Evolutionary conservation across 1,140 invertebrate species (phyloP).

Genomic region (Holcopasites calliopsidis): DNA sequence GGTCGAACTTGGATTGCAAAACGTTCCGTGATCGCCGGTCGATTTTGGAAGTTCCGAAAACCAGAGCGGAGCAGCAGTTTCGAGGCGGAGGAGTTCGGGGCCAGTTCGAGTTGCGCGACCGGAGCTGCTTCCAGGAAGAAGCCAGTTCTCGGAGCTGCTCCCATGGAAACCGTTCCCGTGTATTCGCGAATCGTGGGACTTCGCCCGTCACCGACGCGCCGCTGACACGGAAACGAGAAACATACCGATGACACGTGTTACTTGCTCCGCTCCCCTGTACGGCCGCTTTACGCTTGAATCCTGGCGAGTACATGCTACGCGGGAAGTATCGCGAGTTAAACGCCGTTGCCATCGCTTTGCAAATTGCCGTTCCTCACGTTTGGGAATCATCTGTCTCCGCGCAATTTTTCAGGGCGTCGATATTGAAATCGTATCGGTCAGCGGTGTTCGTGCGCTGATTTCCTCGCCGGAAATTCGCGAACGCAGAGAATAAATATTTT

Average conservation of each 20-base stretch:
- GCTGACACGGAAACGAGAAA: conserved; percentile 45
- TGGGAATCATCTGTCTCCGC: too few relatives aligned
- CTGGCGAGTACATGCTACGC: too few relatives aligned
- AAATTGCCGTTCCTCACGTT: too few relatives aligned
- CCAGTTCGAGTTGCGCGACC: conserved; percentile 61
- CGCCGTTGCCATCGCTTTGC: too few relatives aligned
- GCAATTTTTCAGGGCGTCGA: too few relatives aligned
- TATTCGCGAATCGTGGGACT: conserved; percentile 51
- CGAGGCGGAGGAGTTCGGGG: conserved; percentile 40
- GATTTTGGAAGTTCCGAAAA: conserved; percentile 9
- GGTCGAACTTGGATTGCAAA: not conserved
- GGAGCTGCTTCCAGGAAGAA: conserved; percentile 43
- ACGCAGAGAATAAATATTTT: too few relatives aligned
- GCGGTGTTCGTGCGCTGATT: too few relatives aligned
- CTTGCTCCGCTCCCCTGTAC: not conserved
- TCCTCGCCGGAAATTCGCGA: too few relatives aligned
- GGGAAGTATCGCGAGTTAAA: too few relatives aligned
- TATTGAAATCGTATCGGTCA: too few relatives aligned
- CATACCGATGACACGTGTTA: conserved; percentile 59
- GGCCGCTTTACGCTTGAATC: not conserved
- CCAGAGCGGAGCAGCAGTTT: not conserved
- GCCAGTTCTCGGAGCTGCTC: conserved; percentile 58
- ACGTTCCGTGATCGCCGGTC: conserved; percentile 21
- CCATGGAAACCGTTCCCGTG: conserved; percentile 31
- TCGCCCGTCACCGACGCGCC: conserved; percentile 14